A percentile compares a stretch with the other conserved stretches of the same genome.
phyloP scores from a whole-genome alignment of 2,888 invertebrate genomes.

The Diaperis boleti region DNA sequence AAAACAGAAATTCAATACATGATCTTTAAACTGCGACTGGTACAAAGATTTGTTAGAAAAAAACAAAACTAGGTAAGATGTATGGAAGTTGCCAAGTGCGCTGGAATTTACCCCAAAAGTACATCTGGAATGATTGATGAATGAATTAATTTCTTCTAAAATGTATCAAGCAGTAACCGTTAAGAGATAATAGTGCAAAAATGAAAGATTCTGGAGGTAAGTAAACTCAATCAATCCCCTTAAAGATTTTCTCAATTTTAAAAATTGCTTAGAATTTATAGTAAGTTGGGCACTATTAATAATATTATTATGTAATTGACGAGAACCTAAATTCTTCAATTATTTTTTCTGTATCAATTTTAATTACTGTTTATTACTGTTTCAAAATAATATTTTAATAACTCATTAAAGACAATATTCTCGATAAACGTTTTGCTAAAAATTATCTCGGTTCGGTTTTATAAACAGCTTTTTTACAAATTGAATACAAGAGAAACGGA shows the following conservation, averaged over 20 bases:
- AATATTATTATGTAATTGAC: too few relatives aligned
- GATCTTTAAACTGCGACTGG: constrained; percentile 41
- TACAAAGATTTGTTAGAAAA: constrained; percentile 29
- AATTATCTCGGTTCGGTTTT: constrained; percentile 17
- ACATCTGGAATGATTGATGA: constrained; percentile 44
- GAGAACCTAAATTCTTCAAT: too few relatives aligned
- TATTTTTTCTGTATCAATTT: too few relatives aligned
- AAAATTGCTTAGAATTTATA: too few relatives aligned
- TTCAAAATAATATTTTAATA: too few relatives aligned
- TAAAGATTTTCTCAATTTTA: constrained; percentile 26
- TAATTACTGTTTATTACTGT: too few relatives aligned
- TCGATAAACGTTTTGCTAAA: too few relatives aligned
- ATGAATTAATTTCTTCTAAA: constrained; percentile 50
- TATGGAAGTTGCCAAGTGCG: constrained; percentile 24
- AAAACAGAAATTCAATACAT: constrained; percentile 44
- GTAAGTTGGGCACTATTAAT: too few relatives aligned
- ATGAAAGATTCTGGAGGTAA: constrained; percentile 43
- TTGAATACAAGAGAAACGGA: constrained; percentile 10
- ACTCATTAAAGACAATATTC: too few relatives aligned
- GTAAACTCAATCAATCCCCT: too few relatives aligned
- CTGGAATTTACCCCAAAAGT: constrained; percentile 32
- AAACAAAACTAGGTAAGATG: constrained; percentile 30
- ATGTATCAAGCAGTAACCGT: constrained; percentile 52
- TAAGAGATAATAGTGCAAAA: constrained; percentile 49
- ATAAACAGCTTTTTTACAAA: constrained; percentile 8